Percentiles rank a stretch among this genome's conserved stretches.
These are phyloP conservation scores for Drosophila melanosoma DNA, from an alignment of 2,888 invertebrate species.

Conservation along the genomic window DNA sequence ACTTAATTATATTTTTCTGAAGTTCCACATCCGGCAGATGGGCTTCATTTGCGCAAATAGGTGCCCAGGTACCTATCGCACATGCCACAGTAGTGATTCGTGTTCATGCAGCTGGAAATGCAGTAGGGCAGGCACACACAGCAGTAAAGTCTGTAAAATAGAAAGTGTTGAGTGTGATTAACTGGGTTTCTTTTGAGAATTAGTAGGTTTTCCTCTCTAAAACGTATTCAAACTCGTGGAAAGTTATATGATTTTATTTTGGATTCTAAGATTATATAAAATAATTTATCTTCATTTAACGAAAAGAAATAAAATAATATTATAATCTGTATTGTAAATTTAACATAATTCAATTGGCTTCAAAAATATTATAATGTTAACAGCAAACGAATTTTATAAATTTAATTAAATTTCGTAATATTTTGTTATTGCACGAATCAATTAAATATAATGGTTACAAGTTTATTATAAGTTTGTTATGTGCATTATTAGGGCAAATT, in stretches of 20 bases:
- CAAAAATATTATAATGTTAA: not conserved
- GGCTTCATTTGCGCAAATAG: slow-evolving; percentile 57
- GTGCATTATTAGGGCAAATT: not conserved
- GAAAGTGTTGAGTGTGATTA: not conserved
- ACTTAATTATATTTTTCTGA: not conserved
- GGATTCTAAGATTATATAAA: not conserved
- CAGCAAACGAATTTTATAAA: not conserved
- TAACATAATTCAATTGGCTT: not conserved
- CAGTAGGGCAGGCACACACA: slow-evolving; percentile 81
- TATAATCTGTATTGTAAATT: not conserved
- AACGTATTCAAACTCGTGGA: not conserved
- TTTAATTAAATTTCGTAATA: not conserved
- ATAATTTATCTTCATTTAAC: not conserved
- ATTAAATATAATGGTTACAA: not conserved
- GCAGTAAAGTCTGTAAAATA: slow-evolving; percentile 72
- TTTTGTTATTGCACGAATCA: not conserved
- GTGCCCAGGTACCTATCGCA: slow-evolving; percentile 81
- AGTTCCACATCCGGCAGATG: slow-evolving; percentile 11
- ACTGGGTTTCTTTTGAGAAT: not conserved
- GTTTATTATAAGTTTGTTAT: not conserved
- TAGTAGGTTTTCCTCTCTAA: not conserved
- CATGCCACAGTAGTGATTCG: slow-evolving; percentile 82
- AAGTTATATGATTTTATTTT: not conserved
- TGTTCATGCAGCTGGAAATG: slow-evolving; percentile 80
- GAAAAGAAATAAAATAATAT: not conserved